A percentile compares a stretch with the other conserved stretches of the same genome.
phyloP scores from a whole-genome alignment of 2,113 vertebrate genomes.

The Pleuronectes platessa region DNA sequence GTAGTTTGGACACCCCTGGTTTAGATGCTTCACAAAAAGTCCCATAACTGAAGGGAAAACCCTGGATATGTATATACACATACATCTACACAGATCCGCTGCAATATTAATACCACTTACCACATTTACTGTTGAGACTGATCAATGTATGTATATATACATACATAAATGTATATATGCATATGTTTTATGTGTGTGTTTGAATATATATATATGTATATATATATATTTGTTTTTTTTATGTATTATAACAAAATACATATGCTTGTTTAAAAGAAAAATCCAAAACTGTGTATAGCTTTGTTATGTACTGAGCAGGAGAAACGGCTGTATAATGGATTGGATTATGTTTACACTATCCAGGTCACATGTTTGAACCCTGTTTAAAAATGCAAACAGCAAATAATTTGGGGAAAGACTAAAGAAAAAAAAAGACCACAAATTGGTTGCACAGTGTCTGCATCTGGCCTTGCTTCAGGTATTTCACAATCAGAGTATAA shows the following conservation, averaged over 20 bases:
- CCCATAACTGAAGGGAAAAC: neutral
- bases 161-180: constrained; percentile 40
- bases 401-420: constrained; percentile 69
- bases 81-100: neutral
- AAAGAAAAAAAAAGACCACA: constrained; percentile 74
- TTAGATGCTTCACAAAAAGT: neutral
- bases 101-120: neutral
- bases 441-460: constrained; percentile 86
- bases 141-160: constrained; percentile 49
- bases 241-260: constrained; percentile 73
- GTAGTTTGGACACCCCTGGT: too few relatives aligned
- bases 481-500: constrained; percentile 91
- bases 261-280: constrained; percentile 83
- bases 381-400: constrained; percentile 85
- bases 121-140: neutral
- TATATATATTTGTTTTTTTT: constrained; percentile 36
- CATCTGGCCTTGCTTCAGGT: constrained; percentile 92
- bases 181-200: constrained; percentile 19
- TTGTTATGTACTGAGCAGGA: constrained; percentile 86
- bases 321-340: constrained; percentile 85
- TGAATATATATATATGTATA: constrained; percentile 13
- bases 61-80: constrained; percentile 1
- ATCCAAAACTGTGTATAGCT: constrained; percentile 90
- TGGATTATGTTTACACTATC: constrained; percentile 92
- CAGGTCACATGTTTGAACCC: constrained; percentile 87